Evolutionary conservation across 1,140 invertebrate species (phyloP).

Genomic region (Nymphalis io): DNA sequence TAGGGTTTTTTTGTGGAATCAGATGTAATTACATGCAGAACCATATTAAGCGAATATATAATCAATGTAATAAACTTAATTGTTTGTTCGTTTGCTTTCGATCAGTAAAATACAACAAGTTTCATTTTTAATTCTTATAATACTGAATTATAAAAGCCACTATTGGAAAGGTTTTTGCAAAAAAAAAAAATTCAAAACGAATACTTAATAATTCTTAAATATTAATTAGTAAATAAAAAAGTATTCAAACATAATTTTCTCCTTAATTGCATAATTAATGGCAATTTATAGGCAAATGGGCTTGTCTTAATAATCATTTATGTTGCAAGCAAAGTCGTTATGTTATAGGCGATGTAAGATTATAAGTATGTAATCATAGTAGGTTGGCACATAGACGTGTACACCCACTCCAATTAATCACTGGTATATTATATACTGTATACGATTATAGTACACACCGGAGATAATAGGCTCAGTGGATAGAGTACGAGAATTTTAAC

Average conservation of each 20-base stretch:
- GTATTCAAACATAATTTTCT: background rate
- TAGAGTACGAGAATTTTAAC: too few relatives aligned
- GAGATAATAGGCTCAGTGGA: too few relatives aligned
- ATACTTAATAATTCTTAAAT: background rate
- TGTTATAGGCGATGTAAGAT: constrained; percentile 3
- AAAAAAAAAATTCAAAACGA: too few relatives aligned
- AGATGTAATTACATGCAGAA: too few relatives aligned
- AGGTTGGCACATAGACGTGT: constrained; percentile 18
- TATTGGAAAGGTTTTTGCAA: too few relatives aligned
- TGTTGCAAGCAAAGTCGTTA: background rate
- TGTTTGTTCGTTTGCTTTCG: too few relatives aligned
- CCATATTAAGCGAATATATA: too few relatives aligned
- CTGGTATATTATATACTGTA: background rate
- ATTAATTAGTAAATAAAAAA: background rate
- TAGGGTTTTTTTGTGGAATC: too few relatives aligned
- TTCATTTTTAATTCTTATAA: too few relatives aligned
- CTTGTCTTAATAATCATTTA: constrained; percentile 16
- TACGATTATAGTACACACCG: background rate
- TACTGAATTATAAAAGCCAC: too few relatives aligned
- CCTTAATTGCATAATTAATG: constrained; percentile 15
- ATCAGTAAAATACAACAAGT: too few relatives aligned
- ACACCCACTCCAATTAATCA: constrained; percentile 9
- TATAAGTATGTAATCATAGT: constrained; percentile 18
- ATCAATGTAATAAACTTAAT: too few relatives aligned
- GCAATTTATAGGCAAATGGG: constrained; percentile 19